These are phyloP conservation scores for Ptychobarbus kaznakovi DNA, from an alignment of 2,797 vertebrate genomes.

Conservation along the genomic window DNA sequence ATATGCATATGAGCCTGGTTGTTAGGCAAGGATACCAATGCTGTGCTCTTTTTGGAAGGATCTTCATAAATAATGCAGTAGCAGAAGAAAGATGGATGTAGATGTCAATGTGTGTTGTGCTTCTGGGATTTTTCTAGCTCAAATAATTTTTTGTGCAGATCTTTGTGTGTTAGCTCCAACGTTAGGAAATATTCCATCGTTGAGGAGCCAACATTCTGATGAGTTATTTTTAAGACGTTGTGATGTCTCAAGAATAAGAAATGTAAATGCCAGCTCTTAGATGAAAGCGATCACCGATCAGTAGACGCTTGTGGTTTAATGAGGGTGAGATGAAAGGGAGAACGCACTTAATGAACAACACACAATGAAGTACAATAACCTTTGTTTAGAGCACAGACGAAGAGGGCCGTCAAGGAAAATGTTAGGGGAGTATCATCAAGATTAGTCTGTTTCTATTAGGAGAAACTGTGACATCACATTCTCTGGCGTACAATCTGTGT, in stretches of 20 bases:
- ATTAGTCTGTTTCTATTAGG: slow-evolving; percentile 16
- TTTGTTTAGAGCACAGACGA: slow-evolving; percentile 2
- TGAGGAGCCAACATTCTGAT: slow-evolving; percentile 20
- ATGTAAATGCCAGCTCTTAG: slow-evolving; percentile 1
- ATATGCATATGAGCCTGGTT: slow-evolving; percentile 47
- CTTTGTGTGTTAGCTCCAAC: not conserved
- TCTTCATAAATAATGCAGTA: slow-evolving; percentile 71
- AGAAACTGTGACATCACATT: slow-evolving; percentile 21
- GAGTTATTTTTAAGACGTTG: slow-evolving; percentile 8
- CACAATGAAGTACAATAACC: not conserved
- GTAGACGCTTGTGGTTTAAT: not conserved
- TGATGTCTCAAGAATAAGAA: not conserved
- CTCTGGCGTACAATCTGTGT: not conserved
- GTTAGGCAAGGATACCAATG: slow-evolving; percentile 62
- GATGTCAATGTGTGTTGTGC: slow-evolving; percentile 14
- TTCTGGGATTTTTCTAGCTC: slow-evolving; percentile 15
- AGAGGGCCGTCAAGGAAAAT: slow-evolving; percentile 9
- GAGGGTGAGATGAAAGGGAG: slow-evolving; percentile 38
- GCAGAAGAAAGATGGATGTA: slow-evolving; percentile 64
- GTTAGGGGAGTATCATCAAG: not conserved
- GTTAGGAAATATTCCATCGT: not conserved
- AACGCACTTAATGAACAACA: slow-evolving; percentile 21
- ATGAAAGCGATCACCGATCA: slow-evolving; percentile 16
- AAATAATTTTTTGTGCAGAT: not conserved
- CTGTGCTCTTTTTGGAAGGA: slow-evolving; percentile 54